These are phyloP conservation scores for Xyrichtys novacula DNA, from an alignment of 2,797 vertebrate genomes.

Conservation along the genomic window DNA sequence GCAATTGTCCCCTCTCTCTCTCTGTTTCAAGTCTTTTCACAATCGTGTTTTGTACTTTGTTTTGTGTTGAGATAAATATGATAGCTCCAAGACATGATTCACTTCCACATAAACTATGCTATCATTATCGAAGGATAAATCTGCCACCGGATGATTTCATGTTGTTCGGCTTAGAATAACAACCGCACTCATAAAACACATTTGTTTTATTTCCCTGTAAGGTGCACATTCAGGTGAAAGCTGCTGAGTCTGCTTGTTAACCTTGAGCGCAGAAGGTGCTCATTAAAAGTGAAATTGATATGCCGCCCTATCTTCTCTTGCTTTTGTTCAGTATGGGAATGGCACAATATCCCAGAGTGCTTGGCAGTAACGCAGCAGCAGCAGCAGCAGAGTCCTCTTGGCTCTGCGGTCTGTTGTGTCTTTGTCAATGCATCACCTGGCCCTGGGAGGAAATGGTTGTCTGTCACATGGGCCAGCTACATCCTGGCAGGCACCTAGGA, in stretches of 20 bases:
- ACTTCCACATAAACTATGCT: constrained; percentile 53
- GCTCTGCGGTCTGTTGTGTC: constrained; percentile 75
- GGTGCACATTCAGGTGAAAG: constrained; percentile 41
- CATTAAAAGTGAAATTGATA: constrained; percentile 82
- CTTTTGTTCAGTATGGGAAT: constrained; percentile 82
- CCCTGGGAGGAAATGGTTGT: constrained; percentile 76
- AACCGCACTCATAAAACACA: constrained; percentile 53
- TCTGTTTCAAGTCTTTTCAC: constrained; percentile 44
- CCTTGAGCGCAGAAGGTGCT: constrained; percentile 64
- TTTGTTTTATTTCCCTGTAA: constrained; percentile 52
- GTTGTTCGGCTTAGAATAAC: constrained; percentile 38
- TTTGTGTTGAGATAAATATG: constrained; percentile 43
- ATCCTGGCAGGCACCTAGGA: constrained; percentile 74
- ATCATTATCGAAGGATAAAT: constrained; percentile 67
- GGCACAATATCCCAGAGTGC: constrained; percentile 72
- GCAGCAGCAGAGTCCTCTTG: constrained; percentile 45
- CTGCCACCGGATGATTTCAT: constrained; percentile 46
- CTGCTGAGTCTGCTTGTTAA: constrained; percentile 66
- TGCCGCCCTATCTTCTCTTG: constrained; percentile 70
- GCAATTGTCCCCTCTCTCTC: constrained; percentile 16
- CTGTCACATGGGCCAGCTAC: constrained; percentile 69
- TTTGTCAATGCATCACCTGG: constrained; percentile 77
- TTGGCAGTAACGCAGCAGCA: constrained; percentile 62
- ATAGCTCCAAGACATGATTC: constrained; percentile 52
- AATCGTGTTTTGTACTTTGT: constrained; percentile 36